Percentiles rank a stretch among this genome's conserved stretches.
phyloP scores from a whole-genome alignment of 2,113 vertebrate genomes.

The Pagrus major region DNA sequence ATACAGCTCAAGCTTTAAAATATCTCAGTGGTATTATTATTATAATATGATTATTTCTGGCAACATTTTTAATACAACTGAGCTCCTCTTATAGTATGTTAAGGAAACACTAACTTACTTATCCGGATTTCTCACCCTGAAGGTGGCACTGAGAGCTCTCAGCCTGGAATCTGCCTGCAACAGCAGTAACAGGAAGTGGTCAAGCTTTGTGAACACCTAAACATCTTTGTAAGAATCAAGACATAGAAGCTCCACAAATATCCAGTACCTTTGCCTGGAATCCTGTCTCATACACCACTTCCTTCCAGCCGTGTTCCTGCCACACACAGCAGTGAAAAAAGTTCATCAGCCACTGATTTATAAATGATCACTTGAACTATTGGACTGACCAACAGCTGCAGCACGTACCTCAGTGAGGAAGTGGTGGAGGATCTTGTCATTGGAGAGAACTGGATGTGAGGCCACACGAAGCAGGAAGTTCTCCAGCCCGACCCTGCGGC shows the following conservation, averaged over 20 bases:
- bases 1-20: not conserved
- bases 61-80: not conserved
- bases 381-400: not conserved
- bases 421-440: conserved; percentile 91
- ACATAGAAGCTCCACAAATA: not conserved
- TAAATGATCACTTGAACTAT: not conserved
- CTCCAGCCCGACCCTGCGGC: conserved; percentile 94
- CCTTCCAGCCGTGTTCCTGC: conserved; percentile 96
- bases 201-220: not conserved
- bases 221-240: not conserved
- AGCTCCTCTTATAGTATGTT: not conserved
- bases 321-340: conserved; percentile 37
- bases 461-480: conserved; percentile 95
- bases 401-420: conserved; percentile 93
- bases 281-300: conserved; percentile 92
- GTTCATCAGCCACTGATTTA: not conserved
- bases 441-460: conserved; percentile 91
- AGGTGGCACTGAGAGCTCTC: conserved; percentile 96
- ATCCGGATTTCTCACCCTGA: conserved; percentile 97
- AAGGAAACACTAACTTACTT: conserved; percentile 87
- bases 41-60: not conserved
- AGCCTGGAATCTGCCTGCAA: conserved; percentile 95
- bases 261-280: conserved; percentile 93
- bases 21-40: too few species aligned
- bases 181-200: not conserved